phyloP scores from a whole-genome alignment of 92 coral and sea anemone genomes.

The Hydrozoanthus gracilis region DNA sequence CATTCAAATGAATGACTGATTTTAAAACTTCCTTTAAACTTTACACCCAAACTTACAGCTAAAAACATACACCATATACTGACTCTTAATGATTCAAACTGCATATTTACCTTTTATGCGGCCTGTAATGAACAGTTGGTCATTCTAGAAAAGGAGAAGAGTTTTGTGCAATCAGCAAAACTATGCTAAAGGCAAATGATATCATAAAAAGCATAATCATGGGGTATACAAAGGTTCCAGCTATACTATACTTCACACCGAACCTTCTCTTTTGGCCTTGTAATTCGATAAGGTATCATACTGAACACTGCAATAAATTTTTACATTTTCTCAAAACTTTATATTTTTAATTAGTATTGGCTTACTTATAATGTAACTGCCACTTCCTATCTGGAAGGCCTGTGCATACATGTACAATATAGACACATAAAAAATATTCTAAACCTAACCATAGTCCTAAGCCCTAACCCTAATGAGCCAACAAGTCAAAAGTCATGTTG shows the following conservation, averaged over 20 bases:
- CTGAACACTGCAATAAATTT: slow-evolving; percentile 13
- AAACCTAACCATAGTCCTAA: slow-evolving; percentile 10
- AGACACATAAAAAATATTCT: slow-evolving; percentile 13
- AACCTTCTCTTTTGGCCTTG: background rate
- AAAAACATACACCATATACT: no score
- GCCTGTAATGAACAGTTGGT: slow-evolving; percentile 85
- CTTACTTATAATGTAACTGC: slow-evolving; percentile 7
- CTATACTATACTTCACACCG: slow-evolving; percentile 9
- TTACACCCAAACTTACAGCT: no score
- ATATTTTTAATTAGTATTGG: slow-evolving; percentile 7
- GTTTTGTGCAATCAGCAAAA: background rate
- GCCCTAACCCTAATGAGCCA: slow-evolving; percentile 19
- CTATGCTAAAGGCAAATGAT: background rate
- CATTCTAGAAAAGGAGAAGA: slow-evolving; percentile 62
- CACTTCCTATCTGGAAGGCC: slow-evolving; percentile 12
- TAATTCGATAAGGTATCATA: background rate
- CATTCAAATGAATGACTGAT: no score
- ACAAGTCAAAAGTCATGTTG: slow-evolving; percentile 13
- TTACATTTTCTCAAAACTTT: slow-evolving; percentile 12
- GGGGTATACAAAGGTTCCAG: background rate
- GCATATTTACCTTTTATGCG: slow-evolving; percentile 84
- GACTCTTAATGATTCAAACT: no score
- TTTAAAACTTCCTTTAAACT: no score
- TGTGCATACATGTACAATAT: slow-evolving; percentile 10
- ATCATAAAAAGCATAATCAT: background rate